These are phyloP conservation scores for Hemistola chrysoprasaria DNA, from an alignment of 2,888 invertebrate genomes.

Conservation along the genomic window DNA sequence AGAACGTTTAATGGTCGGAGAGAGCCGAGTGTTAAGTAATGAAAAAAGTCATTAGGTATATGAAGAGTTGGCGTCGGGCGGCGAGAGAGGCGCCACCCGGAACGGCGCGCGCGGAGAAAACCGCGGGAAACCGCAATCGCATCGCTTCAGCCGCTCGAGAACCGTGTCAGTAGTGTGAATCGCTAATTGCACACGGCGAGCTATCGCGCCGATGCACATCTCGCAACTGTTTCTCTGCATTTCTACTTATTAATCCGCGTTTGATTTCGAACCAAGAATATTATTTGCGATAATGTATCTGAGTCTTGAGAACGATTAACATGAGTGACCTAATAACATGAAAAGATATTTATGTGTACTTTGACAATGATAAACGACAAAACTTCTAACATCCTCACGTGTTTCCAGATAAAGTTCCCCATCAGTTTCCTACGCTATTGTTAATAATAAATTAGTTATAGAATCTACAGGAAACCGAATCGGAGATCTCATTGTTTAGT, in stretches of 20 bases:
- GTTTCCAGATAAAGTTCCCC: constrained; percentile 71
- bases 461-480: constrained; percentile 81
- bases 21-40: constrained; percentile 47
- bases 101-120: constrained; percentile 78
- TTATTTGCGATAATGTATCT: too few relatives aligned
- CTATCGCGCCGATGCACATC: constrained; percentile 55
- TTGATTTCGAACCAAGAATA: constrained; percentile 18
- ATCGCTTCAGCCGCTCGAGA: constrained; percentile 67
- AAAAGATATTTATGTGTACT: too few relatives aligned
- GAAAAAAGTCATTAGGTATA: constrained; percentile 61
- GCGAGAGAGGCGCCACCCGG: constrained; percentile 74
- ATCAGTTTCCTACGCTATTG: constrained; percentile 74
- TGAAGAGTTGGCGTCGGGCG: constrained; percentile 46
- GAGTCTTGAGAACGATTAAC: too few relatives aligned
- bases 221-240: constrained; percentile 40
- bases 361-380: constrained; percentile 63
- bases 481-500: constrained; percentile 75
- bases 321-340: too few relatives aligned
- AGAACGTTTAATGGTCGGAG: constrained; percentile 37
- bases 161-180: constrained; percentile 82
- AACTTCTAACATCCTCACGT: constrained; percentile 35
- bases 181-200: constrained; percentile 71
- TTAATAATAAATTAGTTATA: constrained; percentile 81
- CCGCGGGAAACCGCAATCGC: constrained; percentile 79
- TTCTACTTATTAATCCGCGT: constrained; percentile 36